These are phyloP conservation scores for Macrosiphum euphorbiae DNA, from an alignment of 2,888 invertebrate genomes.

Conservation along the genomic window DNA sequence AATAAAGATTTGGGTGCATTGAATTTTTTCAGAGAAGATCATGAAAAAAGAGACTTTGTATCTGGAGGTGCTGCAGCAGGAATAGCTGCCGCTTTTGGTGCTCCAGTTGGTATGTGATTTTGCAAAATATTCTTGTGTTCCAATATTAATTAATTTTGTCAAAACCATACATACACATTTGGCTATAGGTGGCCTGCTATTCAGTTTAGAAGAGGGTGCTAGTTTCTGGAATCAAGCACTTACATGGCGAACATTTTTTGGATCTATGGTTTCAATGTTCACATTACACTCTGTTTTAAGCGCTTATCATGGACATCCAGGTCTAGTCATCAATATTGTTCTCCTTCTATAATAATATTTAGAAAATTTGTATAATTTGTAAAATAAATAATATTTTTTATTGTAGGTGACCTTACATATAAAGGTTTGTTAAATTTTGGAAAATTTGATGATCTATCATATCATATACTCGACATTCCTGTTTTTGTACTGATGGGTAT, in stretches of 20 bases:
- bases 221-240: constrained; percentile 98
- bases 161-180: constrained; percentile 9
- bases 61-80: constrained; percentile 97
- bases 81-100: constrained; percentile 97
- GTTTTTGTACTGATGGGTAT: constrained; percentile 91
- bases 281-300: constrained; percentile 91
- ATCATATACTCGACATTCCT: constrained; percentile 86
- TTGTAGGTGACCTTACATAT: constrained; percentile 72
- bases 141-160: not conserved
- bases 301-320: constrained; percentile 85
- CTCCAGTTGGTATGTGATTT: constrained; percentile 81
- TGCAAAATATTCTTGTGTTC: not conserved
- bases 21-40: constrained; percentile 93
- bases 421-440: constrained; percentile 94
- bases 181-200: constrained; percentile 87
- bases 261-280: constrained; percentile 95
- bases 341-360: not conserved
- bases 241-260: constrained; percentile 97
- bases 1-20: constrained; percentile 83
- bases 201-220: constrained; percentile 97
- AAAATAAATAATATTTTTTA: constrained; percentile 14
- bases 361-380: not conserved
- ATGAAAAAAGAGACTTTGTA: constrained; percentile 98
- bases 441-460: constrained; percentile 86
- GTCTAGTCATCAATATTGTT: constrained; percentile 71